These are phyloP conservation scores for Druon quercuslanigerum DNA, from an alignment of 1,140 invertebrate genomes.

Conservation along the genomic window DNA sequence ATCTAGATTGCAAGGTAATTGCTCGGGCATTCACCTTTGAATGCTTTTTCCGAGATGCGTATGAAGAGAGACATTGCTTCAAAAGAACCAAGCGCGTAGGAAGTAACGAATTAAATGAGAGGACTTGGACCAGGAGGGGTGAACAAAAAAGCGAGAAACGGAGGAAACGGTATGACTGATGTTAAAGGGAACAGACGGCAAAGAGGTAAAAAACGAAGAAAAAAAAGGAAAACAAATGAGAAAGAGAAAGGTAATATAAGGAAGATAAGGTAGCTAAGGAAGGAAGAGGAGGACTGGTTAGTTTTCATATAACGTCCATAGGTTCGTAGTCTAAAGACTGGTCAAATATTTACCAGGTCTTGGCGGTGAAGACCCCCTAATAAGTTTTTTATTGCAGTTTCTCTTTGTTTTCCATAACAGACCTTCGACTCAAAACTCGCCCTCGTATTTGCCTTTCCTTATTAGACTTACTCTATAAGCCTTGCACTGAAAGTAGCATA, in stretches of 20 bases:
- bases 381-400: slow-evolving; percentile 67
- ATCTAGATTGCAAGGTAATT: background rate
- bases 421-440: slow-evolving; percentile 14
- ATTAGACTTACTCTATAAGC: background rate
- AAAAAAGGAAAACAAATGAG: background rate
- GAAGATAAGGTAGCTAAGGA: slow-evolving; percentile 37
- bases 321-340: slow-evolving; percentile 54
- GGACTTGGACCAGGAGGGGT: background rate
- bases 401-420: slow-evolving; percentile 48
- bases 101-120: slow-evolving; percentile 32
- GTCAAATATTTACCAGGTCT: slow-evolving; percentile 64
- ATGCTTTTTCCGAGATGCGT: background rate
- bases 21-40: slow-evolving; percentile 22
- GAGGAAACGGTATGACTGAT: background rate
- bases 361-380: slow-evolving; percentile 51
- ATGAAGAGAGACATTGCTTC: slow-evolving; percentile 19
- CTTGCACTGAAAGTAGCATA: background rate
- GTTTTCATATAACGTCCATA: slow-evolving; percentile 53
- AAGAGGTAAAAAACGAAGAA: background rate
- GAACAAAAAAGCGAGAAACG: slow-evolving; percentile 8
- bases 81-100: slow-evolving; percentile 32
- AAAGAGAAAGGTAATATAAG: slow-evolving; percentile 20
- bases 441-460: slow-evolving; percentile 51
- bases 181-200: slow-evolving; percentile 20
- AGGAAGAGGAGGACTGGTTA: slow-evolving; percentile 35